These are phyloP conservation scores for Riparia riparia DNA, from an alignment of 2,113 vertebrate genomes.

Conservation along the genomic window DNA sequence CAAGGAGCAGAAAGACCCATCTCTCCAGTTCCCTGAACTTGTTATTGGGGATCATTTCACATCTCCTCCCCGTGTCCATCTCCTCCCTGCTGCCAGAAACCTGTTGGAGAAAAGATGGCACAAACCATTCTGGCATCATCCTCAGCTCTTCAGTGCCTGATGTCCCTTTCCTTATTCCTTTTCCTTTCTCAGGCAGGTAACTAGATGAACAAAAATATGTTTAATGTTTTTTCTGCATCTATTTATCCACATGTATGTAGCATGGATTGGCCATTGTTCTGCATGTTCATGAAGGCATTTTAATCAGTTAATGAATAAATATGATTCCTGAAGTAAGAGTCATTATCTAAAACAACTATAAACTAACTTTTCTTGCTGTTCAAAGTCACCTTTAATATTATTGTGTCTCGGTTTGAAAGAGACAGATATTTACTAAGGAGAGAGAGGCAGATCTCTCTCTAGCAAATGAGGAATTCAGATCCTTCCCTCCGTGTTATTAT, in stretches of 20 bases:
- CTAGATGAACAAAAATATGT: neutral
- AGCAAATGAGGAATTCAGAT: too few species aligned
- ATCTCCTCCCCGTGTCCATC: neutral
- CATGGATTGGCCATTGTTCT: neutral
- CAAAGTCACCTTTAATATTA: neutral
- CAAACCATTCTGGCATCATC: neutral
- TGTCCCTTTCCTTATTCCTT: neutral
- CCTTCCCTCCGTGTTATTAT: too few species aligned
- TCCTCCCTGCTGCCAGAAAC: neutral
- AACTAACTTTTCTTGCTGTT: neutral
- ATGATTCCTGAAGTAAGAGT: neutral
- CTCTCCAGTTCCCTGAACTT: neutral
- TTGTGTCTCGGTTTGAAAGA: too few species aligned
- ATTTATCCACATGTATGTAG: neutral
- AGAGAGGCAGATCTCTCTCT: too few species aligned
- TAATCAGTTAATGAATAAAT: neutral
- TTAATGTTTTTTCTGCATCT: neutral
- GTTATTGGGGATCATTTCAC: neutral
- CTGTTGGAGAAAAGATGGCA: neutral
- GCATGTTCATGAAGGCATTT: neutral
- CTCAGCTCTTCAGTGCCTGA: neutral
- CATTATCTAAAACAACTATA: neutral
- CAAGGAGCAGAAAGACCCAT: neutral
- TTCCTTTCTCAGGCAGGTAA: neutral
- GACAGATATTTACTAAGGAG: too few species aligned